Percentiles rank a stretch among this genome's conserved stretches.
phyloP scores from a whole-genome alignment of 2,888 invertebrate genomes.

The Hirtodrosophila trivittata region DNA sequence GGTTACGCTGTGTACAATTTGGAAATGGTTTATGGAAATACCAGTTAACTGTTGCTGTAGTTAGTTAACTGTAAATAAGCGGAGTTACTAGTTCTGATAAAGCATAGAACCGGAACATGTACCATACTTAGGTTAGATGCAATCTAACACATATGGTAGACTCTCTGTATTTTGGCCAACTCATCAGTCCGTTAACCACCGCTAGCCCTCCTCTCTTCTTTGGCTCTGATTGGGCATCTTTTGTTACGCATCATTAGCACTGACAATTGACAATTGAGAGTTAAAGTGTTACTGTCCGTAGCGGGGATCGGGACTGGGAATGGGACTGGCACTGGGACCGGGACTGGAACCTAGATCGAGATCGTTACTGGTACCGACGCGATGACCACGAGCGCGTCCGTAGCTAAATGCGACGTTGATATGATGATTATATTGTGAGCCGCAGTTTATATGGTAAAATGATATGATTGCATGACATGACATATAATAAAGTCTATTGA shows the following conservation, averaged over 20 bases:
- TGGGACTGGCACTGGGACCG: too few species aligned
- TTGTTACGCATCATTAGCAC: conserved; percentile 65
- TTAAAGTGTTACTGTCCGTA: conserved; percentile 26
- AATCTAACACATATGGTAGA: conserved; percentile 23
- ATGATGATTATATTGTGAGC: conserved; percentile 52
- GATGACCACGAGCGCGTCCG: conserved; percentile 13
- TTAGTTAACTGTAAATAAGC: conserved; percentile 55
- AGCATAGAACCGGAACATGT: conserved; percentile 29
- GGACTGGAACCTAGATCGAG: too few species aligned
- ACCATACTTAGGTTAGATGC: neutral
- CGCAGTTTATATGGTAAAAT: conserved; percentile 65
- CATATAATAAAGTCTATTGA: conserved; percentile 48
- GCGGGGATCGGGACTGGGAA: too few species aligned
- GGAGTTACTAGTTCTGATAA: conserved; percentile 30
- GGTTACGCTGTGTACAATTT: conserved; percentile 36
- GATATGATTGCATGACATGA: conserved; percentile 76
- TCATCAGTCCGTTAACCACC: conserved; percentile 20
- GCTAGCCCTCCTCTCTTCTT: neutral
- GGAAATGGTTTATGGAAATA: neutral
- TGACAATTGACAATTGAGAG: conserved; percentile 33
- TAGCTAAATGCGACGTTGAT: conserved; percentile 33
- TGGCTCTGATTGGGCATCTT: conserved; percentile 23
- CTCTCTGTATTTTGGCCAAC: conserved; percentile 43
- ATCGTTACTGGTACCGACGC: conserved; percentile 7
- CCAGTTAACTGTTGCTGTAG: conserved; percentile 17